These are phyloP conservation scores for Teleogryllus occipitalis DNA, from an alignment of 1,140 invertebrate species.

Conservation along the genomic window DNA sequence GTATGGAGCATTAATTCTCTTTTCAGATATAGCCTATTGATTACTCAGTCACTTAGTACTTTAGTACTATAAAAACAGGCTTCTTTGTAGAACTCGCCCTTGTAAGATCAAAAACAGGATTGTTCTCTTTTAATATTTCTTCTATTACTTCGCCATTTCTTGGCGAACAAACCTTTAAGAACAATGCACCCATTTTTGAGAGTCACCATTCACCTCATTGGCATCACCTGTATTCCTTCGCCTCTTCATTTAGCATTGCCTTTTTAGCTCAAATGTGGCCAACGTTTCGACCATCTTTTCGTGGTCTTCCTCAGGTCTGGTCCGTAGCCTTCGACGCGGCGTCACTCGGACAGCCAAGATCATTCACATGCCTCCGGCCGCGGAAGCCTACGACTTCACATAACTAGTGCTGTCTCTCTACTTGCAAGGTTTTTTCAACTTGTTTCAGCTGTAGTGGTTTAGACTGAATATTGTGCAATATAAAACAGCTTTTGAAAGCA, in stretches of 20 bases:
- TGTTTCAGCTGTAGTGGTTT: no score
- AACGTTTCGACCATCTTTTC: no score
- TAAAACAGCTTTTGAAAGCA: no score
- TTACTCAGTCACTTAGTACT: slow-evolving; percentile 38
- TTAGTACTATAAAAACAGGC: slow-evolving; percentile 17
- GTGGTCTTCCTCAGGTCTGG: no score
- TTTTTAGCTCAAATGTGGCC: slow-evolving; percentile 69
- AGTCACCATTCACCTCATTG: slow-evolving; percentile 43
- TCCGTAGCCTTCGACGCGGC: no score
- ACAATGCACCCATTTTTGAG: slow-evolving; percentile 48
- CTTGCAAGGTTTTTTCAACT: no score
- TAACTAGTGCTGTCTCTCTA: no score
- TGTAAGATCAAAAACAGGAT: slow-evolving; percentile 57
- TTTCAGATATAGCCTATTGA: slow-evolving; percentile 45
- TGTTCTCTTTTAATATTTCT: slow-evolving; percentile 30
- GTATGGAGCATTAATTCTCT: slow-evolving; percentile 38
- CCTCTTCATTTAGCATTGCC: slow-evolving; percentile 34
- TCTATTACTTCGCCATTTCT: slow-evolving; percentile 23
- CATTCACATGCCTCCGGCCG: no score
- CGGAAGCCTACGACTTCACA: no score
- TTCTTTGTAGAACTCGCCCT: slow-evolving; percentile 49
- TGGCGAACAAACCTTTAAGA: slow-evolving; percentile 32
- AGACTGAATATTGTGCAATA: no score
- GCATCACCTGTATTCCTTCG: slow-evolving; percentile 31
- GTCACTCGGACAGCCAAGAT: no score